Evolutionary conservation across 1,140 invertebrate genomes (phyloP), one percentile per base, ranked within the genome.

Genomic region (Tyrophagus putrescentiae): DNA sequence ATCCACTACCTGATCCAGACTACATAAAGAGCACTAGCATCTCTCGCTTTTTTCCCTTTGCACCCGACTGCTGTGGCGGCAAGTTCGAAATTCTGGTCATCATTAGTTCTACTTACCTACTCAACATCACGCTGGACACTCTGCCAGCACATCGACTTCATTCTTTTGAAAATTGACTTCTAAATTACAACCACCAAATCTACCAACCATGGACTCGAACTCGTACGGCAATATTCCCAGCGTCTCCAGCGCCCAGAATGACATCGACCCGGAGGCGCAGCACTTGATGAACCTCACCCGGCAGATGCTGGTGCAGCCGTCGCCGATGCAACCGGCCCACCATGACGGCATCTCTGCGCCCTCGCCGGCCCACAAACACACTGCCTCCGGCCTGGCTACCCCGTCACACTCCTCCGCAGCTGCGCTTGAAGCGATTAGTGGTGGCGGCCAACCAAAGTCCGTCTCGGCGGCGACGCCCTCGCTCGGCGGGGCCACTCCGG

Each of bases 281-380:
- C 67, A 68, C 61, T 62, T 68, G 59, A 65, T 65, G 56, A 50
- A 62, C 36, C 58, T 68, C 9, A 23, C 48, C 5, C 11, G 65
- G 11, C 67, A 67, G 45, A 3, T 54, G 1, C 48, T 67, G 23
- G 59, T 62, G 18, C 61, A 65, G 41, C 66, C 65, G 9, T 68
- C 67, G 11, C 65, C 67, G 11, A 45, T 67, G 36, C 66, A 64
- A 27, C 64, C 64, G 7, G 44, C 41, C 27, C 61, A 65, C 41
- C 64, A 68, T 61, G 64, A 67, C 39, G 57, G 29, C 27, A 41
- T 58, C 23, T 28, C 41, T 1, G 57, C 59, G 41, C 29, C 63
- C 50, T 41, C 60, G 36, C 52, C 52, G 4, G 13, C 23, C 50
- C 23, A 34, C 39, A 42, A 36, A 57, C 33, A 28, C 16, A n/a